phyloP scores from a whole-genome alignment of 2,113 vertebrate genomes.

The Protomyctophum bolini region DNA sequence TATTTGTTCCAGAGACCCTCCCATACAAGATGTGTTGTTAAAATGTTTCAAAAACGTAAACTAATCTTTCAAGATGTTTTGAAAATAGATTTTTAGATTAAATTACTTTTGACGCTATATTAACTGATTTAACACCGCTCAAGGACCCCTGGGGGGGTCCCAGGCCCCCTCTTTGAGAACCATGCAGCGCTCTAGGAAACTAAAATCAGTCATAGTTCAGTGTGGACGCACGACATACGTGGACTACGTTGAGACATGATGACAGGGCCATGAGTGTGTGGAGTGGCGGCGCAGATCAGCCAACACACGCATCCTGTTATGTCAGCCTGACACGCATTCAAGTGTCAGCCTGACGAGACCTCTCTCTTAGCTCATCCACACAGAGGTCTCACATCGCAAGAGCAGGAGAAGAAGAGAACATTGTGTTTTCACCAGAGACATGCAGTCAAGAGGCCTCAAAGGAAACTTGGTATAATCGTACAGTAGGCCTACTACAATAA shows the following conservation, averaged over 20 bases:
- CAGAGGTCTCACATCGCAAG: slow-evolving; percentile 19
- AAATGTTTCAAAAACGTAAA: no score
- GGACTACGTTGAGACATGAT: neutral
- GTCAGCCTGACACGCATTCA: slow-evolving; percentile 29
- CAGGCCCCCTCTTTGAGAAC: no score
- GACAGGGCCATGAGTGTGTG: slow-evolving; percentile 29
- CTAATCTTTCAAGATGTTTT: no score
- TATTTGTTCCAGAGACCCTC: slow-evolving; percentile 3
- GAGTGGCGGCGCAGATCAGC: slow-evolving; percentile 34
- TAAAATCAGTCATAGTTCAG: slow-evolving; percentile 28
- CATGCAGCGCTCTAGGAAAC: slow-evolving; percentile 28
- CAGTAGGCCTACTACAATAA: no score
- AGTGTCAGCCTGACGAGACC: slow-evolving; percentile 9
- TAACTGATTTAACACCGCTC: neutral
- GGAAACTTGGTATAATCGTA: slow-evolving; percentile 29
- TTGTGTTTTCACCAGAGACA: no score
- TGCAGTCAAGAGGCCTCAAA: neutral
- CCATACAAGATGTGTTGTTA: no score
- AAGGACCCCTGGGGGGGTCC: no score
- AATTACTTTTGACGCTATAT: no score
- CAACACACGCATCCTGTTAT: slow-evolving; percentile 56
- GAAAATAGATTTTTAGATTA: no score
- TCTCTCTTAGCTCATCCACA: slow-evolving; percentile 15
- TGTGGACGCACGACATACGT: slow-evolving; percentile 9
- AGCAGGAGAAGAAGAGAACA: neutral